These are phyloP conservation scores for Orgyia antiqua DNA, from an alignment of 2,888 invertebrate genomes.

Conservation along the genomic window DNA sequence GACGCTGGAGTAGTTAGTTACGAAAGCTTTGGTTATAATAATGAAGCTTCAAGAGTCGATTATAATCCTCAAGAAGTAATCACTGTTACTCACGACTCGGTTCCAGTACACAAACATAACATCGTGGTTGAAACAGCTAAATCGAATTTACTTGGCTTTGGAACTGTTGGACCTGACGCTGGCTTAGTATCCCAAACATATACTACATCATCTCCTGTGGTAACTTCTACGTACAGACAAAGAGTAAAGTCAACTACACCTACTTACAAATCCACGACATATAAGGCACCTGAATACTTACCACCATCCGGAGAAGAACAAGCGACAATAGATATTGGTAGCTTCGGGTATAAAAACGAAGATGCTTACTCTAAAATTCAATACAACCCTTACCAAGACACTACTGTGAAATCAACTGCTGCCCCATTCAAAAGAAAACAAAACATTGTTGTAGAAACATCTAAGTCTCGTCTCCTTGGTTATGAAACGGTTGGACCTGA, in stretches of 20 bases:
- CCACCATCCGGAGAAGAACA: slow-evolving; percentile 45
- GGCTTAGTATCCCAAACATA: slow-evolving; percentile 60
- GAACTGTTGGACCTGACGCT: slow-evolving; percentile 66
- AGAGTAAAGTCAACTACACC: slow-evolving; percentile 41
- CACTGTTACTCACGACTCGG: slow-evolving; percentile 25
- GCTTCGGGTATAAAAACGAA: slow-evolving; percentile 38
- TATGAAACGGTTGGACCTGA: slow-evolving; percentile 55
- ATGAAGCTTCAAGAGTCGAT: slow-evolving; percentile 33
- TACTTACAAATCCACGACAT: slow-evolving; percentile 43
- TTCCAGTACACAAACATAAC: slow-evolving; percentile 51
- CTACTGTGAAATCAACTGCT: slow-evolving; percentile 29
- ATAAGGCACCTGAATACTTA: slow-evolving; percentile 52
- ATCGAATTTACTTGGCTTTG: slow-evolving; percentile 63
- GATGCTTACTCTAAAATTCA: slow-evolving; percentile 24
- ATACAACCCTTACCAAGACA: slow-evolving; percentile 47
- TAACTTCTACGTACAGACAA: slow-evolving; percentile 42
- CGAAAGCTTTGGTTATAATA: slow-evolving; percentile 42
- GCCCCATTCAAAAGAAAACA: slow-evolving; percentile 43
- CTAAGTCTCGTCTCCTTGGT: slow-evolving; percentile 56
- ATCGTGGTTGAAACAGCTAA: slow-evolving; percentile 64
- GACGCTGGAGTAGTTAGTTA: slow-evolving; percentile 35
- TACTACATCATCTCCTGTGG: slow-evolving; percentile 44
- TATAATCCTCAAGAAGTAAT: slow-evolving; percentile 54
- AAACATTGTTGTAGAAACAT: slow-evolving; percentile 58
- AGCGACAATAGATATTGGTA: slow-evolving; percentile 37